A percentile compares a stretch with the other conserved stretches of the same genome.
Evolutionary conservation across 2,888 invertebrate species (phyloP).

Genomic region (Eucriotettix oculatus): DNA sequence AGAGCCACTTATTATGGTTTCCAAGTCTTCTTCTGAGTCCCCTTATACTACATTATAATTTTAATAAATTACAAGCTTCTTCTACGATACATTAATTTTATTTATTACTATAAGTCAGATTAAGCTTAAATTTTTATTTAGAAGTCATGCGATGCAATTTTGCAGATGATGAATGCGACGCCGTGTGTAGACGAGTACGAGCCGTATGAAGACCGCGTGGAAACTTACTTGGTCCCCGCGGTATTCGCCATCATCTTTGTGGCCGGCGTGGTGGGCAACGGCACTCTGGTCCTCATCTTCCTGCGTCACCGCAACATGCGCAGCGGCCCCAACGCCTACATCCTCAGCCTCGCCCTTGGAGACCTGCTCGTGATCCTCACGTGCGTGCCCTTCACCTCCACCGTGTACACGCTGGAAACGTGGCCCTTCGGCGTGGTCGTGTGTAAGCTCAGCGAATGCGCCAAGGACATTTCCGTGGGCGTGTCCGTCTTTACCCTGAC

Average conservation of each 20-base stretch:
- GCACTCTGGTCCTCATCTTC: conserved; percentile 64
- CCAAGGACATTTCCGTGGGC: too few species aligned
- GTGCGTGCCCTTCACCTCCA: conserved; percentile 70
- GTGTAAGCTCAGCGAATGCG: conserved; percentile 46
- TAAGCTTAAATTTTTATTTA: too few species aligned
- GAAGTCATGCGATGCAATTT: too few species aligned
- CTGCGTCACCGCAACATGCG: conserved; percentile 63
- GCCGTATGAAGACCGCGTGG: conserved; percentile 48
- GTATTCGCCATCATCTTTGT: conserved; percentile 69
- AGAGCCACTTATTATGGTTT: too few species aligned
- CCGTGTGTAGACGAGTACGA: not conserved
- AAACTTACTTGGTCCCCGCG: conserved; percentile 64
- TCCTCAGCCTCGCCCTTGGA: conserved; percentile 65
- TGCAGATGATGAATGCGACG: too few species aligned
- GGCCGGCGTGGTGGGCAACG: conserved; percentile 69
- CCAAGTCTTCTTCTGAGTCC: too few species aligned
- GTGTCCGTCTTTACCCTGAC: too few species aligned
- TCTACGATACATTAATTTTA: too few species aligned
- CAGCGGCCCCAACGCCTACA: conserved; percentile 75
- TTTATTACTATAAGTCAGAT: too few species aligned
- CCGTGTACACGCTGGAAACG: conserved; percentile 63
- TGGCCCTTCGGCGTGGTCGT: conserved; percentile 80
- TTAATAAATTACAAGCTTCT: too few species aligned
- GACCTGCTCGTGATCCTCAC: conserved; percentile 71
- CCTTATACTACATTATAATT: too few species aligned